Conservation (phyloP, 2,797 vertebrate genomes). For the Lacerta bilineata region DNA sequence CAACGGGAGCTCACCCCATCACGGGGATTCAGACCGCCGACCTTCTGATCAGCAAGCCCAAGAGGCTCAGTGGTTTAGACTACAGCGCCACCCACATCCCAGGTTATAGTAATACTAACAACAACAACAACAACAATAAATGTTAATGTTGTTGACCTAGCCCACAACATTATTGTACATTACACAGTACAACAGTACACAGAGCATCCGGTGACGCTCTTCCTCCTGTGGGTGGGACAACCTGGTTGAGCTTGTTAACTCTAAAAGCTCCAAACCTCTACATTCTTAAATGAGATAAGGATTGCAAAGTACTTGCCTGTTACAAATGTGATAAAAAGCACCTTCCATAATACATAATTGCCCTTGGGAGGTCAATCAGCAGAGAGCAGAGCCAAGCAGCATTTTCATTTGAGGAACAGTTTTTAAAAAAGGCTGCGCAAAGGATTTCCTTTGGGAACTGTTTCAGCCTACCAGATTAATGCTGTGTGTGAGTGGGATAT, state of each 20-base stretch:
- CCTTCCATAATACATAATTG: neutral
- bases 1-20: no score
- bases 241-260: no score
- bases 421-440: neutral
- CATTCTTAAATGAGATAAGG: neutral
- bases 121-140: neutral
- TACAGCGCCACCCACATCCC: no score
- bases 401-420: neutral
- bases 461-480: neutral
- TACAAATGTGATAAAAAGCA: neutral
- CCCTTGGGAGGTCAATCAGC: conserved; percentile 13
- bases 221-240: no score
- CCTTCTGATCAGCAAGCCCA: no score
- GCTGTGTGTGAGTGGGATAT: neutral
- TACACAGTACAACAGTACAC: no score
- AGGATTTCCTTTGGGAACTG: neutral
- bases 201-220: no score
- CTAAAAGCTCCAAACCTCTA: no score
- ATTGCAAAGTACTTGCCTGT: neutral
- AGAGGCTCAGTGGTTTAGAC: no score
- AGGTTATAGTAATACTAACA: no score
- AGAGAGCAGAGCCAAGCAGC: neutral
- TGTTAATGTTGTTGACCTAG: neutral
- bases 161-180: neutral
- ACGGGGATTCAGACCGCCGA: no score